Conservation (phyloP, 2,797 vertebrate species). For the Acridotheres tristis region DNA sequence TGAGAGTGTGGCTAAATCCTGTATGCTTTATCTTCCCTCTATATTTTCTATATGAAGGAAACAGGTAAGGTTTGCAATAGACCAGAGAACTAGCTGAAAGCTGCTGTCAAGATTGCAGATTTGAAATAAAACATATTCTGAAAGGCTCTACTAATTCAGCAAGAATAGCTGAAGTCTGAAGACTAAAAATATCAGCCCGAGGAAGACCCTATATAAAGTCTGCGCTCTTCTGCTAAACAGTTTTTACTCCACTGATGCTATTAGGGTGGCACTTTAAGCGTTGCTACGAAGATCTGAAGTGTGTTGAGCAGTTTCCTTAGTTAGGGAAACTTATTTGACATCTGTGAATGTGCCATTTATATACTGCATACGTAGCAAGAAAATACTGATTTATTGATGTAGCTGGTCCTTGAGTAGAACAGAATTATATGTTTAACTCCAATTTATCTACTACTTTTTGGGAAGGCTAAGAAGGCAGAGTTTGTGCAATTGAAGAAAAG, state of each 20-base stretch:
- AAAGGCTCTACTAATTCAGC: neutral
- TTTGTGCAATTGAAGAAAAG: neutral
- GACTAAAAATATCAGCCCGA: neutral
- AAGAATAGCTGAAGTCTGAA: neutral
- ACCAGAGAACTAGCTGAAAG: neutral
- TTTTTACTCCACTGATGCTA: neutral
- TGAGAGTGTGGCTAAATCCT: neutral
- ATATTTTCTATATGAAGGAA: neutral
- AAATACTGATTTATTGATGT: constrained; percentile 6
- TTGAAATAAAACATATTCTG: neutral
- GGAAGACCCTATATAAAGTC: neutral
- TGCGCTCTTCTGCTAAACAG: neutral
- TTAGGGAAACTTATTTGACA: neutral
- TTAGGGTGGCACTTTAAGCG: neutral
- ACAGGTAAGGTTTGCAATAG: neutral
- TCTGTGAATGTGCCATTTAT: neutral
- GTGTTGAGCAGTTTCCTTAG: neutral
- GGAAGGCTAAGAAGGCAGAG: neutral
- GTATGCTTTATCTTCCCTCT: neutral
- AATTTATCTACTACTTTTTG: neutral
- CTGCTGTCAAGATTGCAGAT: neutral
- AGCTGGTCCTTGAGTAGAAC: neutral
- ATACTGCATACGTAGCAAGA: neutral
- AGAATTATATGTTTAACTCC: neutral
- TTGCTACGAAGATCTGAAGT: neutral